Evolutionary conservation across 2,797 vertebrate species (phyloP).

Genomic region (Furcifer pardalis): DNA sequence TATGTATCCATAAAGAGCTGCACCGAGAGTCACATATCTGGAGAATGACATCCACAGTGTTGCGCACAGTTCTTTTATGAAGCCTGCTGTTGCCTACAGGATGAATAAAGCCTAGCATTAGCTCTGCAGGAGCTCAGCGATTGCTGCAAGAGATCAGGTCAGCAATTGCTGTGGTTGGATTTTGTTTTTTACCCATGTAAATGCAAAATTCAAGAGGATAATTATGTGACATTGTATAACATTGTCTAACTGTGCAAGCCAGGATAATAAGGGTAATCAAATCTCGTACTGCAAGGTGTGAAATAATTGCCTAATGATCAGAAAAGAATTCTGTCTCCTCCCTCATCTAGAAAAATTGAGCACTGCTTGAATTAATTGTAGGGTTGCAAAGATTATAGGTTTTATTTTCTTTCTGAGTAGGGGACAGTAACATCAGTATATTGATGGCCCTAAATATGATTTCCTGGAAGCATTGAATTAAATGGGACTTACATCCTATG

Average conservation of each 20-base stretch:
- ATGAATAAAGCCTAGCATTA: conserved; percentile 27
- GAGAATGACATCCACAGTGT: conserved; percentile 34
- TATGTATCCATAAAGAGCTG: conserved; percentile 3
- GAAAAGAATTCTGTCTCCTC: conserved; percentile 18
- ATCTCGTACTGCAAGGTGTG: conserved; percentile 5
- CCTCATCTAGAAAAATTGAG: neutral
- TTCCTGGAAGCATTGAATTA: neutral
- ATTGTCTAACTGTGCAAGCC: neutral
- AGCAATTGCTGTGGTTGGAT: neutral
- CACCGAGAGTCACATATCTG: neutral
- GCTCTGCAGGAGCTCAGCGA: neutral
- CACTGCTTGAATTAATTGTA: neutral
- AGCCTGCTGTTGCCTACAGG: neutral
- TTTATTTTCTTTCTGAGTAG: too few relatives aligned
- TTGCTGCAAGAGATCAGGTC: neutral
- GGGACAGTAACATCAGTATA: neutral
- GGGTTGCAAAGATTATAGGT: neutral
- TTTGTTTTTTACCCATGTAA: neutral
- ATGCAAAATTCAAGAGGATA: neutral
- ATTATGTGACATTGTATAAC: neutral
- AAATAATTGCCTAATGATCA: conserved; percentile 28
- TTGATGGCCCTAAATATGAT: neutral
- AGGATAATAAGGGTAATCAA: conserved; percentile 6
- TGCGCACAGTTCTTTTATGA: conserved; percentile 30
- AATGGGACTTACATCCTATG: neutral